Percentiles rank a stretch among this genome's conserved stretches.
Conservation (phyloP, 2,113 vertebrate genomes). For the Lonchura striata region DNA sequence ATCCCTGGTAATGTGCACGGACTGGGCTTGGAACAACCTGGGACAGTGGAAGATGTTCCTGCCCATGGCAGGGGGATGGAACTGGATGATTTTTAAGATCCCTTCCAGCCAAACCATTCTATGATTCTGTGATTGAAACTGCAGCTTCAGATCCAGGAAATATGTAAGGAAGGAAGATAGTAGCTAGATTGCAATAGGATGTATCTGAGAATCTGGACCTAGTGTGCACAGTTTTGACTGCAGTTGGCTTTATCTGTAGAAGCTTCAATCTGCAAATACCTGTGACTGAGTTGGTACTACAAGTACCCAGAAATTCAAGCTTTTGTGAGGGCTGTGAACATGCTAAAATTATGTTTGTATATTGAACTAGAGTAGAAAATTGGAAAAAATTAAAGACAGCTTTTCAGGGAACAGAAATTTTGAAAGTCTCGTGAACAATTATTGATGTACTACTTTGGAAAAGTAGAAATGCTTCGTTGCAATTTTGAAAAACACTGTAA, state of each 20-base stretch:
- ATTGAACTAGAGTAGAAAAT: not conserved
- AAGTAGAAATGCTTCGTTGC: not conserved
- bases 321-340: not conserved
- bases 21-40: fast-evolving
- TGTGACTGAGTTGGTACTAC: not conserved
- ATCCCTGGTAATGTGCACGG: not conserved
- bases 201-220: not conserved
- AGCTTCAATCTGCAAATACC: not conserved
- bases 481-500: not conserved
- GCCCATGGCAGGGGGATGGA: fast-evolving
- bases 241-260: not conserved
- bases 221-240: not conserved
- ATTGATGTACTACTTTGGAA: not conserved
- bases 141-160: not conserved
- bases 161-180: not conserved
- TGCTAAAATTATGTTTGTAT: not conserved
- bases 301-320: not conserved
- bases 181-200: not conserved
- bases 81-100: not conserved
- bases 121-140: not conserved
- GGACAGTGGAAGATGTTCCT: fast-evolving
- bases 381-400: not conserved
- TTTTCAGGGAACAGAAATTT: not conserved
- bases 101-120: not conserved
- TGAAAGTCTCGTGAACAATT: not conserved